Evolutionary conservation across 92 coral and sea anemone species (phyloP), one percentile per base, ranked within the genome.

Genomic region (Parazoanthus darwini): DNA sequence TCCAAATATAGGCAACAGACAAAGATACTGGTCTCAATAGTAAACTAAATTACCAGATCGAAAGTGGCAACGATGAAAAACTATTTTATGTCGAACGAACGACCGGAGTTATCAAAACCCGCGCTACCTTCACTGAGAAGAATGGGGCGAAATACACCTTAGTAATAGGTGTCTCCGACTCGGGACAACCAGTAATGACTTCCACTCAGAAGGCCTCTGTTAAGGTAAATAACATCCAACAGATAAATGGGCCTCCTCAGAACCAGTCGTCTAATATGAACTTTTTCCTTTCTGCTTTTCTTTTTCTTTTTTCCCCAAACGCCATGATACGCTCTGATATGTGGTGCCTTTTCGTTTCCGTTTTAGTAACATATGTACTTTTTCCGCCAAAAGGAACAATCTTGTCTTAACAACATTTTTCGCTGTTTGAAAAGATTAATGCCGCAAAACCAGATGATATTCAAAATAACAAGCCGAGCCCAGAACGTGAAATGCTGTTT

Each of bases 81-180:
- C 15, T 91, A 75, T 94, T 94, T 82, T 82, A 88, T 66, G 86
- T 94, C 78, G 94, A 91, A 37, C 74, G 90, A 35, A 37, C 46
- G 66, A 78, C 94, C 25, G 96, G 98, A 18, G 84, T 80, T 50
- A 68, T 94, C 48, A 85, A 79, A 76, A 90, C 93, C 8, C 63
- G 91, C 1, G 59, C 78, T 50, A 81, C 93, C 33, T 75, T 94
- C 48, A 78, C 85, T 38, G 92, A 86, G 6, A 90, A 82, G 68
- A 88, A 89, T 25, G 94, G 89, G 11, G 36, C 84, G 54, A 86
- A 86, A 73, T 91, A 79, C 86, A 54, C 82, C 1, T 36, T 94
- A 26, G 68, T 74, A 38, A 71, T 90, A 37, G 50, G 80, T 58
- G 96, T 91, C 43, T 89, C 86, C 9, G 96, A 94, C 74, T 78